A percentile compares a stretch with the other conserved stretches of the same genome.
Evolutionary conservation across 2,113 vertebrate species (phyloP).

Genomic region (Chiloscyllium plagiosum): DNA sequence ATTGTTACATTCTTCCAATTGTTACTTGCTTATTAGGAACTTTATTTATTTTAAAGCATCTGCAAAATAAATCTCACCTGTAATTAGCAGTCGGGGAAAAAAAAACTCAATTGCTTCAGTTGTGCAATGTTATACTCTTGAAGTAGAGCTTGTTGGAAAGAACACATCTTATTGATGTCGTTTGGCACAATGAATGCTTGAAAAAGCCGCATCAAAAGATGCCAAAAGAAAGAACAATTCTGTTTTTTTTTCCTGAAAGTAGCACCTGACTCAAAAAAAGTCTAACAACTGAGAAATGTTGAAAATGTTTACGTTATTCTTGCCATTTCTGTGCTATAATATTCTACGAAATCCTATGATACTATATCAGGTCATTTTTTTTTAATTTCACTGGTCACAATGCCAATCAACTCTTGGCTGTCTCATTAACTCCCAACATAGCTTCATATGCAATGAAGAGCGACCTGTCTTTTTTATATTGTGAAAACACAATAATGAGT

Average conservation of each 20-base stretch:
- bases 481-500: slow-evolving; percentile 21
- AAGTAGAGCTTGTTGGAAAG: neutral
- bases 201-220: neutral
- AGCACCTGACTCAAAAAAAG: neutral
- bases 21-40: neutral
- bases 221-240: neutral
- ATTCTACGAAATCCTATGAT: neutral
- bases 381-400: neutral
- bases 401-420: neutral
- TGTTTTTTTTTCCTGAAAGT: neutral
- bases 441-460: neutral
- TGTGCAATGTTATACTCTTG: neutral
- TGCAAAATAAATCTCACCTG: neutral
- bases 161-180: neutral
- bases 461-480: too few relatives aligned
- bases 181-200: slow-evolving; percentile 2
- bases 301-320: neutral
- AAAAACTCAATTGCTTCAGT: neutral
- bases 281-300: neutral
- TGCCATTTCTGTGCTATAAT: neutral
- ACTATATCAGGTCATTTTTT: neutral
- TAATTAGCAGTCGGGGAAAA: neutral
- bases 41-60: neutral
- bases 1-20: neutral
- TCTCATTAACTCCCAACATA: neutral